Base-by-base conservation (phyloP, 2,113 vertebrate genomes). In the Sebastes schlegelii region DNA sequence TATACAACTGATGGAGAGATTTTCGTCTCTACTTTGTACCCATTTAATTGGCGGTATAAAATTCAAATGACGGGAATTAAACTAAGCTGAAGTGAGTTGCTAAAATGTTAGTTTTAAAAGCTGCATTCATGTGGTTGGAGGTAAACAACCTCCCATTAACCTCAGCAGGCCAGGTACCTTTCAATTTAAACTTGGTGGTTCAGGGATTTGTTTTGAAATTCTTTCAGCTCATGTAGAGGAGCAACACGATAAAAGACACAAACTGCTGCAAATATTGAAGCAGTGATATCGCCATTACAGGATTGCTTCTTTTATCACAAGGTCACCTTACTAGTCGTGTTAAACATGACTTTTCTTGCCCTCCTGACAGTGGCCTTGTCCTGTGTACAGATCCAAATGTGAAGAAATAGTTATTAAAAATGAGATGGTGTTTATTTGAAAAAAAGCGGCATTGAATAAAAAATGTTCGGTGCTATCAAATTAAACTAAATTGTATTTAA, bases 151-250 rank as follows among this genome's bases (percentile, higher is more conserved):
- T 26, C 1, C 43, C 55, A 10, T 72, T 62, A 45, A 14, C 62
- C 45, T 57, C n/a, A 14, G 8, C 51, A 21, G 67, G 42, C 23
- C n/a, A 17, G 52, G 5, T 14, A 23, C 17, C 26, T 69, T 63
- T 64, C 12, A 54, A 12, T 69, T 64, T 68, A 40, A 74, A 54
- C 17, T 45, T n/a, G 17, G 26, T 23, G 48, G n/a, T 51, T 79
- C 13, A n/a, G 51, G 52, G 51, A 51, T 17, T 78, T 78, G 14
- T 42, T 78, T 82, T 68, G 58, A 54, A 58, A 62, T 48, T 21
- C 9, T 46, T 58, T 66, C 54, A 26, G 23, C 54, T 23, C 13
- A n/a, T 58, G 16, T 12, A 46, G 23, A 19, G 19, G 54, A 42
- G 74, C 12, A n/a, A 17, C 55, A 19, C n/a, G 5, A 45, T 7